Conservation (phyloP, 2,797 vertebrate species). For the Takifugu rubripes region DNA sequence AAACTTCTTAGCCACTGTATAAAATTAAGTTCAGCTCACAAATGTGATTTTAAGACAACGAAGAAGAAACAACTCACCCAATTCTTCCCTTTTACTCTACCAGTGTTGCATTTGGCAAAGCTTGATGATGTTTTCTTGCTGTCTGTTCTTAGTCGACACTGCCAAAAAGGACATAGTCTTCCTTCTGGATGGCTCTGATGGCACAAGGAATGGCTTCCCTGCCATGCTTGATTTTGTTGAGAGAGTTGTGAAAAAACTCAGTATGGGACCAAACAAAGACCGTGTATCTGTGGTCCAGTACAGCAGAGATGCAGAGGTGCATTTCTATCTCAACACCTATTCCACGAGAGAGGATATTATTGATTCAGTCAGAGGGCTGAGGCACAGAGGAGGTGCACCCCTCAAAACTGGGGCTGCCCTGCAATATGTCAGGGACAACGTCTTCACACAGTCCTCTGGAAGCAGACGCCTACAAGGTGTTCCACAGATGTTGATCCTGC, state of each 20-base stretch:
- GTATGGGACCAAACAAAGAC: constrained; percentile 63
- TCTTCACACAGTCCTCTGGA: constrained; percentile 71
- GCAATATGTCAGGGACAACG: constrained; percentile 43
- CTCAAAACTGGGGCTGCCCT: constrained; percentile 28
- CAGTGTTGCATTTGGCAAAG: constrained; percentile 33
- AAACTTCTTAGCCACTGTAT: too few species aligned
- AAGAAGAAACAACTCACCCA: constrained; percentile 43
- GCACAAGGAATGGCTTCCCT: neutral
- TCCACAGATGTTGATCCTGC: constrained; percentile 38
- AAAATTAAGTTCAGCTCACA: too few species aligned
- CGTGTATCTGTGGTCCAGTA: constrained; percentile 55
- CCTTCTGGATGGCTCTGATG: constrained; percentile 31
- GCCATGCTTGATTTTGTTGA: neutral
- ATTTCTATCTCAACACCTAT: constrained; percentile 69
- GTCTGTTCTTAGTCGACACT: neutral
- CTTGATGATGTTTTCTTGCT: constrained; percentile 79
- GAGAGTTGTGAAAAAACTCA: neutral
- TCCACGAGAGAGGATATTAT: constrained; percentile 33
- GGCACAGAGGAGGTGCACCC: constrained; percentile 20
- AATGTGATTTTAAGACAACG: too few species aligned
- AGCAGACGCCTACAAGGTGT: constrained; percentile 41
- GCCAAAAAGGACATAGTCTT: constrained; percentile 5
- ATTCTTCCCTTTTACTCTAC: too few species aligned
- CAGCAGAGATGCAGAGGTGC: constrained; percentile 44
- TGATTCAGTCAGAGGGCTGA: constrained; percentile 31